phyloP scores from a whole-genome alignment of 1,140 invertebrate genomes.

The Ceratina calcarata region DNA sequence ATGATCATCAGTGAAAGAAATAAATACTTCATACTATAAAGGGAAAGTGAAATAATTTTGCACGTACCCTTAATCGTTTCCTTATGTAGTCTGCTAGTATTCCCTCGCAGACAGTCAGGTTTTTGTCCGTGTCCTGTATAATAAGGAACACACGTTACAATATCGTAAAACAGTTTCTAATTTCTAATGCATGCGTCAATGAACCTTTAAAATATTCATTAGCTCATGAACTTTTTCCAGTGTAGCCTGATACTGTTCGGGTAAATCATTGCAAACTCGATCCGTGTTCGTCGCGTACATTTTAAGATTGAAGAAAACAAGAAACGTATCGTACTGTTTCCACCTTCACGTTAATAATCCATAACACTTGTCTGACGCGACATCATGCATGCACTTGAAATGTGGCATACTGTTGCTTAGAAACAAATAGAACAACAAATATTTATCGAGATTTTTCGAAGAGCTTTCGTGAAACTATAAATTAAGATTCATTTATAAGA shows the following conservation, averaged over 20 bases:
- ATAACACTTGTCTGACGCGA: slow-evolving; percentile 45
- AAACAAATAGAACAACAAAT: slow-evolving; percentile 52
- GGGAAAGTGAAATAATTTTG: slow-evolving; percentile 8
- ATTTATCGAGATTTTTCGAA: slow-evolving; percentile 25
- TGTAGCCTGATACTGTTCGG: slow-evolving; percentile 46
- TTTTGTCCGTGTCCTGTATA: slow-evolving; percentile 69
- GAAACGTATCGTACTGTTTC: slow-evolving; percentile 11
- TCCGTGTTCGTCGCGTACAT: slow-evolving; percentile 42
- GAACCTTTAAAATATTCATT: slow-evolving; percentile 66
- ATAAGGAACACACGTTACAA: slow-evolving; percentile 13
- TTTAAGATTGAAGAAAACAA: slow-evolving; percentile 10
- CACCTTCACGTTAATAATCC: slow-evolving; percentile 33
- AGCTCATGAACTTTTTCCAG: slow-evolving; percentile 65
- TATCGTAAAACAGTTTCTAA: not conserved
- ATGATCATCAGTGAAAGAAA: slow-evolving; percentile 8
- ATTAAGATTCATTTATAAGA: too few species aligned
- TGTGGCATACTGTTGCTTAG: slow-evolving; percentile 58
- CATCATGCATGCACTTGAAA: slow-evolving; percentile 22
- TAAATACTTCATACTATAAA: slow-evolving; percentile 20
- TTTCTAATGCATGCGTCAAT: not conserved
- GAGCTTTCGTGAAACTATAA: too few species aligned
- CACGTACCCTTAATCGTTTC: slow-evolving; percentile 67
- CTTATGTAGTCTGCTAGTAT: slow-evolving; percentile 67
- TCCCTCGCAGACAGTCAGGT: slow-evolving; percentile 71
- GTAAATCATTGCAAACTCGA: slow-evolving; percentile 21